Conservation (phyloP, 2,113 vertebrate genomes). For the Serinus canaria region DNA sequence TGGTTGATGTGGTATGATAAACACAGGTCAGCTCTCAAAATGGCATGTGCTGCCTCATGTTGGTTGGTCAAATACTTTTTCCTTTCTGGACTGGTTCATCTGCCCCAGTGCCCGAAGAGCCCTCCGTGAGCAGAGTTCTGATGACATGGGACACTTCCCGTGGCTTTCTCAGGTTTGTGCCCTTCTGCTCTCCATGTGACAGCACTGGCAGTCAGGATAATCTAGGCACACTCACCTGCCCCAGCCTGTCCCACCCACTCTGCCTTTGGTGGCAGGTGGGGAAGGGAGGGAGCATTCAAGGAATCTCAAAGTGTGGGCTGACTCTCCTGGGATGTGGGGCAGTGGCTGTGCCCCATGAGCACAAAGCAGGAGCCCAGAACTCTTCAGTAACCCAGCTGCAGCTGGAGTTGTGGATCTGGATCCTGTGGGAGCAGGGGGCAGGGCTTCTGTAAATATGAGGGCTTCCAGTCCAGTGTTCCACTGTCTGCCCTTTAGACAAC, state of each 20-base stretch:
- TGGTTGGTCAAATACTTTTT: not conserved
- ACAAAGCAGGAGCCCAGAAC: not conserved
- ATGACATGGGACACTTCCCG: not conserved
- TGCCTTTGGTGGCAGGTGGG: not conserved
- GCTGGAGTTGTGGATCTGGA: not conserved
- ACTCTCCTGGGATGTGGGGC: not conserved
- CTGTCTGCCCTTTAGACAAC: not conserved
- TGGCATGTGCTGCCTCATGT: not conserved
- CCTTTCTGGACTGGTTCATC: not conserved
- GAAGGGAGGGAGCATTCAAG: not conserved
- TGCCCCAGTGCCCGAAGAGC: slow-evolving; percentile 47
- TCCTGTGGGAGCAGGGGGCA: not conserved
- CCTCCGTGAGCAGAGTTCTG: slow-evolving; percentile 1
- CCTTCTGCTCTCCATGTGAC: not conserved
- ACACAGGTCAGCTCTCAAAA: not conserved
- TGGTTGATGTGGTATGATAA: not conserved
- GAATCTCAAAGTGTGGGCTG: not conserved
- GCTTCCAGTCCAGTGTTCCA: not conserved
- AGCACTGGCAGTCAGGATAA: not conserved
- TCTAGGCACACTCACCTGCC: not conserved
- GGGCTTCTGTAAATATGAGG: not conserved
- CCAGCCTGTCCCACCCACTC: not conserved
- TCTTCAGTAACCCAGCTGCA: not conserved
- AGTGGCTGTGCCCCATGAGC: not conserved
- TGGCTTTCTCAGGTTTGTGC: slow-evolving; percentile 59